These are phyloP conservation scores for Myrmecobius fasciatus DNA, from an alignment of 2,113 vertebrate species.

Conservation along the genomic window DNA sequence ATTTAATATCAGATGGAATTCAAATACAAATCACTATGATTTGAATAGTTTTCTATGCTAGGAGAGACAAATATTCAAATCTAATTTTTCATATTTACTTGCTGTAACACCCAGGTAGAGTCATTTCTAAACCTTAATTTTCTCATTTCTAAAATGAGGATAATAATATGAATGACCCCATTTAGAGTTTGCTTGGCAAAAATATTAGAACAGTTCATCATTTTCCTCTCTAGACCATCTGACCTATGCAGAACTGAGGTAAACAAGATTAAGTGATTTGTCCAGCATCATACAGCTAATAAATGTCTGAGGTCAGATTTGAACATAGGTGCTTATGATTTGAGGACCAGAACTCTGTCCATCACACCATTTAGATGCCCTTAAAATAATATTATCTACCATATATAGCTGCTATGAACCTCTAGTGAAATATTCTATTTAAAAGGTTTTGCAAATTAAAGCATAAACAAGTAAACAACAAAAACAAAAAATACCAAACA, in stretches of 20 bases:
- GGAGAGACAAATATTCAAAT: background rate
- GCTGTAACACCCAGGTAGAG: background rate
- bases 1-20: too few relatives aligned
- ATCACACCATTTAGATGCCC: background rate
- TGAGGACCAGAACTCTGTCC: background rate
- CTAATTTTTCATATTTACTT: background rate
- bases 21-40: too few relatives aligned
- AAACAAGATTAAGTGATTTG: too few relatives aligned
- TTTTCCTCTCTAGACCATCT: background rate
- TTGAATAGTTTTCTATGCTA: too few relatives aligned
- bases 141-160: conserved; percentile 3
- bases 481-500: background rate
- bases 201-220: background rate
- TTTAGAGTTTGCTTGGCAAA: background rate
- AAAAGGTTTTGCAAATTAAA: background rate
- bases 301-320: background rate
- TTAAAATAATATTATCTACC: background rate
- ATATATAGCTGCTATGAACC: background rate
- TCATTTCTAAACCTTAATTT: conserved; percentile 21
- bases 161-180: background rate
- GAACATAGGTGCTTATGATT: background rate
- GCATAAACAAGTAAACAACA: background rate
- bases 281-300: background rate
- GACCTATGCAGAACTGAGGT: background rate
- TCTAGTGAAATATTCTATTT: background rate